A percentile compares a stretch with the other conserved stretches of the same genome.
These are phyloP conservation scores for Pseudopodoces humilis DNA, from an alignment of 2,113 vertebrate species.

Conservation along the genomic window DNA sequence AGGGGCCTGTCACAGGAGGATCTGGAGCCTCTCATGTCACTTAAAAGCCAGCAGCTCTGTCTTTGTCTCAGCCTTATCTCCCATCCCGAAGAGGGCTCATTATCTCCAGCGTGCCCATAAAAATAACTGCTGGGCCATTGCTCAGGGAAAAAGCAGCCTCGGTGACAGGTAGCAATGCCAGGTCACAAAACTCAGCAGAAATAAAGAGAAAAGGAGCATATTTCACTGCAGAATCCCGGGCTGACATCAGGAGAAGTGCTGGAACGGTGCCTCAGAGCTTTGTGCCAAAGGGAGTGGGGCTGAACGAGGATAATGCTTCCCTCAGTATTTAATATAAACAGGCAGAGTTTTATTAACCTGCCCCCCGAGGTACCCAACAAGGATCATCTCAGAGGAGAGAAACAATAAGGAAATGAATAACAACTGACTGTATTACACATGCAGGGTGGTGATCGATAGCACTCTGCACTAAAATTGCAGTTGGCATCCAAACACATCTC, in stretches of 20 bases:
- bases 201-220: background rate
- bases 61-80: conserved; percentile 13
- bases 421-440: background rate
- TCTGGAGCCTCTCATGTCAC: background rate
- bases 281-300: background rate
- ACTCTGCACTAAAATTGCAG: background rate
- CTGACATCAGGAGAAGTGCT: background rate
- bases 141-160: background rate
- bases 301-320: background rate
- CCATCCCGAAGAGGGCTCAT: background rate
- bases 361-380: background rate
- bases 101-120: background rate
- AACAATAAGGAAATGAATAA: conserved; percentile 29
- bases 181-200: background rate
- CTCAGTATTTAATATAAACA: background rate
- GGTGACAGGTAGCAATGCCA: background rate
- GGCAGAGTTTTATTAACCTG: conserved; percentile 28
- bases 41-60: conserved; percentile 17
- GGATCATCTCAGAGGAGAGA: background rate
- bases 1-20: background rate
- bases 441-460: conserved; percentile 32
- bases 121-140: background rate
- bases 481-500: background rate
- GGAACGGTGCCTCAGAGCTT: background rate
- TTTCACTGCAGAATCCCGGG: background rate